phyloP scores from a whole-genome alignment of 2,797 vertebrate species.

The Glossophaga mutica region DNA sequence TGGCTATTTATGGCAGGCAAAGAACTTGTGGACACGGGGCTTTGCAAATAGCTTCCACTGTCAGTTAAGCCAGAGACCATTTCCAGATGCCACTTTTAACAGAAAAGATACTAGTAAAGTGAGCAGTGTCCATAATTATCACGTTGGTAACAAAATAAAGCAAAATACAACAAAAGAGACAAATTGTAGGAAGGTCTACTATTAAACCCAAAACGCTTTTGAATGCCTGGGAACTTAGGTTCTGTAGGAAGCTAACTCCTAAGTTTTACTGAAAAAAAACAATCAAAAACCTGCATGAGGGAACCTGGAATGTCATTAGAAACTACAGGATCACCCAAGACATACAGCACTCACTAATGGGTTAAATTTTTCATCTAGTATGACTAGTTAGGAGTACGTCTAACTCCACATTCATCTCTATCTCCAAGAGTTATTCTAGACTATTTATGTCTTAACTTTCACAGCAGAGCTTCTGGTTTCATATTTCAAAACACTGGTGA shows the following conservation, averaged over 20 bases:
- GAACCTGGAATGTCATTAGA: neutral
- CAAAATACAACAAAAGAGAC: neutral
- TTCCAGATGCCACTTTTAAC: slow-evolving; percentile 69
- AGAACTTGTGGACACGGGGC: slow-evolving; percentile 48
- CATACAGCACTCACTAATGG: neutral
- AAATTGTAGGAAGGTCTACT: neutral
- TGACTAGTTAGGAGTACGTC: neutral
- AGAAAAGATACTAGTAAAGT: slow-evolving; percentile 67
- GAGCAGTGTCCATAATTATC: slow-evolving; percentile 62
- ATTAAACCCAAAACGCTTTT: neutral
- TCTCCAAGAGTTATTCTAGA: neutral
- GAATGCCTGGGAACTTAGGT: neutral
- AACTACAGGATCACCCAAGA: neutral
- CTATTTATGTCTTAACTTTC: neutral
- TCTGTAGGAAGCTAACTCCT: neutral
- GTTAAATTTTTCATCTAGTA: neutral
- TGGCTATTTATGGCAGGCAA: slow-evolving; percentile 70
- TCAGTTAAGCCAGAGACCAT: slow-evolving; percentile 55
- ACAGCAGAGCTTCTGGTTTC: neutral
- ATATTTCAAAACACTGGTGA: neutral
- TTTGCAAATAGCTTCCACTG: slow-evolving; percentile 64
- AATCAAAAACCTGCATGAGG: neutral
- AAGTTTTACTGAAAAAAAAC: neutral
- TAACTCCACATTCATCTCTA: neutral
- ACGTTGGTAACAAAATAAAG: slow-evolving; percentile 54